Evolutionary conservation across 1,140 invertebrate species (phyloP), one percentile per base, ranked within the genome.

Genomic region (Cydia fagiglandana): DNA sequence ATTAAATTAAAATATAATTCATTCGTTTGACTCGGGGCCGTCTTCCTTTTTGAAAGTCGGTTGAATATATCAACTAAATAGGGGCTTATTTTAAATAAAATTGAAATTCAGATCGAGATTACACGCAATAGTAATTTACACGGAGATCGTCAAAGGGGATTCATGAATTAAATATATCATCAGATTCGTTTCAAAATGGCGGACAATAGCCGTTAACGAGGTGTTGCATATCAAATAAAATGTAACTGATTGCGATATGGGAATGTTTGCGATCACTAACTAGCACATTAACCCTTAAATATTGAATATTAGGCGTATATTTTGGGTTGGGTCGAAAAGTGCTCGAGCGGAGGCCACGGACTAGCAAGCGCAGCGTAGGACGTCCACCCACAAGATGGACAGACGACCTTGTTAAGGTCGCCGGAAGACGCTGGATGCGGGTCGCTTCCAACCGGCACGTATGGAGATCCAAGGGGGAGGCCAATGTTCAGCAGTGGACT

Each of bases 211-310:
- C 30, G 66, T 38, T 70, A 70, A 70, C 66, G 66, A 70, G 66
- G 66, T 70, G n/a, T 70, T 38, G 34, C 66, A 70, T 41, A 70
- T 70, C 66, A 70, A 70, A 70, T 38, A 70, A 70, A 70, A 70
- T 70, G 34, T 34, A 17, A 15, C 66, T 70, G 66, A 70, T 70
- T 70, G 66, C 34, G 66, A 70, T 38, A 70, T 70, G 66, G 34
- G 66, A 7, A 41, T 70, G 38, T 70, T 70, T 70, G 66, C 34
- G 66, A 38, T 38, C 66, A 38, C 34, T 70, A 70, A 70, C 66
- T 70, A 70, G 34, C 30, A 2, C 66, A 70, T 70, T 34, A 30
- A 68, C 15, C 15, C 34, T 68, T 41, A 41, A 10, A 41, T 41
- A 41, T 41, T 41, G 38, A 41, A 68, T 34, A 15, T 34, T 56